phyloP scores from a whole-genome alignment of 2,888 invertebrate species.

The Cosmia trapezina region DNA sequence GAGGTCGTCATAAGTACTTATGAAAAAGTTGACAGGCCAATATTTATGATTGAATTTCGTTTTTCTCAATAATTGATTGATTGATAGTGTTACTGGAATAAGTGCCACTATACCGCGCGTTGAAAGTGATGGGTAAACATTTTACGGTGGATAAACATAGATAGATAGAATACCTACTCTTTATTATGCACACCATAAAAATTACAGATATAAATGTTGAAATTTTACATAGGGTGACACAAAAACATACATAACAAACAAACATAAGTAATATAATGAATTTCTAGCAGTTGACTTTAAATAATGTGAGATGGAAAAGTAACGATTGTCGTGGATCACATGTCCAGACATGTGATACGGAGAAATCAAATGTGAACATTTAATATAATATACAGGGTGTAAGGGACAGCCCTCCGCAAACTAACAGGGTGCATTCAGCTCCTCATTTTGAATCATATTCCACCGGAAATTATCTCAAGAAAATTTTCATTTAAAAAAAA shows the following conservation, averaged over 20 bases:
- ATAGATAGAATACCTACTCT: too few species aligned
- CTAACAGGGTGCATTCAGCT: too few species aligned
- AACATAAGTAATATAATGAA: slow-evolving; percentile 14
- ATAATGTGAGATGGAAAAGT: background rate
- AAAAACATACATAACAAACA: too few species aligned
- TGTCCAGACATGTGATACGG: background rate
- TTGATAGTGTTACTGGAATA: slow-evolving; percentile 21
- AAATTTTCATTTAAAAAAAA: too few species aligned
- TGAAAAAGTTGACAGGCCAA: slow-evolving; percentile 3
- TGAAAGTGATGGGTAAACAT: slow-evolving; percentile 34
- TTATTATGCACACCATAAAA: too few species aligned
- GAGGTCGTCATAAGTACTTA: too few species aligned
- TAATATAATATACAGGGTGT: too few species aligned
- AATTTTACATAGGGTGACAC: background rate
- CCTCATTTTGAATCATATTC: too few species aligned
- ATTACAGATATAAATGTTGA: too few species aligned
- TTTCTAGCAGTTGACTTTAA: background rate
- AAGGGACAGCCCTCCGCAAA: too few species aligned
- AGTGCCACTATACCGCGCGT: slow-evolving; percentile 6
- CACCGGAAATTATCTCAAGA: too few species aligned
- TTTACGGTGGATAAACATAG: slow-evolving; percentile 19
- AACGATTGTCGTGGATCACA: too few species aligned
- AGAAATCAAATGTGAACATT: background rate
- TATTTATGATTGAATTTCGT: slow-evolving; percentile 17
- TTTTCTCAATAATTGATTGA: slow-evolving; percentile 17